These are phyloP conservation scores for Pterophyllum scalare DNA, from an alignment of 2,113 vertebrate species.

Conservation along the genomic window DNA sequence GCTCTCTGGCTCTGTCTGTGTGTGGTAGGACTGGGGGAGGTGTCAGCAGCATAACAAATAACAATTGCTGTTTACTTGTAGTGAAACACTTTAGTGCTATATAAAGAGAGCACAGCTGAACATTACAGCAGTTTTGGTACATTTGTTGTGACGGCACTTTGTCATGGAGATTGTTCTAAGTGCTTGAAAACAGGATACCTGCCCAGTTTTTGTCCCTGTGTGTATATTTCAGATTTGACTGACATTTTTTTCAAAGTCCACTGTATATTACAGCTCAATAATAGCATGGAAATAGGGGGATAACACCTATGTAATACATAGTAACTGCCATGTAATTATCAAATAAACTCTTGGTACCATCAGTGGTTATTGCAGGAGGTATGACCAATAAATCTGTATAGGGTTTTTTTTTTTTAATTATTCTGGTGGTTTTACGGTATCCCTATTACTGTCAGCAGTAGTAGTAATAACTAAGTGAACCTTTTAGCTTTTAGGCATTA, in stretches of 20 bases:
- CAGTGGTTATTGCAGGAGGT: background rate
- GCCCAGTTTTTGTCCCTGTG: background rate
- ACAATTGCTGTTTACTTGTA: slow-evolving; percentile 72
- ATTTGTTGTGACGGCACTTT: background rate
- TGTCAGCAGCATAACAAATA: slow-evolving; percentile 63
- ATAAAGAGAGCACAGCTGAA: background rate
- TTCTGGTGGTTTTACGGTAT: no score
- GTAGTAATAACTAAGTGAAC: no score
- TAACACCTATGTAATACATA: background rate
- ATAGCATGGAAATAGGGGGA: background rate
- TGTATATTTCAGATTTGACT: background rate
- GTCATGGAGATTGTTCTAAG: background rate
- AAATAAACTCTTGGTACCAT: background rate
- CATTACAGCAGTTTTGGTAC: background rate
- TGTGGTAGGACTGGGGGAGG: slow-evolving; percentile 46
- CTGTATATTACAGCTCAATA: background rate
- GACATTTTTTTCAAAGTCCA: background rate
- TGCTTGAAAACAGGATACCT: background rate
- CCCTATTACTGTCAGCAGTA: no score
- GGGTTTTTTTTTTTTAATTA: no score
- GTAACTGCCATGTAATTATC: background rate
- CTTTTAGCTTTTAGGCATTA: no score
- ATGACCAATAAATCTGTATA: no score
- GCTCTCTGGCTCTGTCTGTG: slow-evolving; percentile 67
- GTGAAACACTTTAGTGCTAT: slow-evolving; percentile 25